Percentiles rank a stretch among this genome's conserved stretches.
phyloP scores from a whole-genome alignment of 1,140 invertebrate species.

The Ladona fulva region DNA sequence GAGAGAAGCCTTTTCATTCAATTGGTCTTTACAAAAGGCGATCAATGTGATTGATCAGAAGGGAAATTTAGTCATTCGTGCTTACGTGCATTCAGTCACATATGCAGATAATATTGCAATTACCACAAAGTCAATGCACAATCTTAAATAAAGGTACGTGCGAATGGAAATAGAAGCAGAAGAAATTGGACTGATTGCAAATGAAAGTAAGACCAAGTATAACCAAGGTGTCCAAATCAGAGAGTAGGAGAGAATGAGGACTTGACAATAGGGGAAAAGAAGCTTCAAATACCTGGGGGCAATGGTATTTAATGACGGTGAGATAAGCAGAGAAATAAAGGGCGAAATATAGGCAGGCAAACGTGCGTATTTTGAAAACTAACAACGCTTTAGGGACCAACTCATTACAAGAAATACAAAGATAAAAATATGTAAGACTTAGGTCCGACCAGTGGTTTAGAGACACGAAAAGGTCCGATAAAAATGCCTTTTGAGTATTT shows the following conservation, averaged over 20 bases:
- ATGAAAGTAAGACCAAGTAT: background rate
- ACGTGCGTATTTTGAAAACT: background rate
- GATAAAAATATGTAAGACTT: background rate
- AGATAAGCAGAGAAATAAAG: background rate
- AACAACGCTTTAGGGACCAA: background rate
- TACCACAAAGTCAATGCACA: too few relatives aligned
- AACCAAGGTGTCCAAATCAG: too few relatives aligned
- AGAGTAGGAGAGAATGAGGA: too few relatives aligned
- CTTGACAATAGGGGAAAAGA: too few relatives aligned
- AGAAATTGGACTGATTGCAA: background rate
- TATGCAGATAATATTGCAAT: too few relatives aligned
- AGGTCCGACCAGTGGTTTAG: background rate
- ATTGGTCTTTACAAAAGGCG: too few relatives aligned
- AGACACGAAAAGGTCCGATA: background rate
- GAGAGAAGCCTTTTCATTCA: too few relatives aligned
- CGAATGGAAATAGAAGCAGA: background rate
- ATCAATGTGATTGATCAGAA: too few relatives aligned
- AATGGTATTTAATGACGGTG: background rate
- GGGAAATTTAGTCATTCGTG: too few relatives aligned
- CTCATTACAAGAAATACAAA: background rate
- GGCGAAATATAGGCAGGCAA: background rate
- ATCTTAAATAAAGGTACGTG: background rate
- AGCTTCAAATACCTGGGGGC: background rate
- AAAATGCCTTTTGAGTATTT: background rate
- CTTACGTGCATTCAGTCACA: too few relatives aligned